Evolutionary conservation across 2,113 vertebrate species (phyloP).

Genomic region (Pachypanchax playfairii): DNA sequence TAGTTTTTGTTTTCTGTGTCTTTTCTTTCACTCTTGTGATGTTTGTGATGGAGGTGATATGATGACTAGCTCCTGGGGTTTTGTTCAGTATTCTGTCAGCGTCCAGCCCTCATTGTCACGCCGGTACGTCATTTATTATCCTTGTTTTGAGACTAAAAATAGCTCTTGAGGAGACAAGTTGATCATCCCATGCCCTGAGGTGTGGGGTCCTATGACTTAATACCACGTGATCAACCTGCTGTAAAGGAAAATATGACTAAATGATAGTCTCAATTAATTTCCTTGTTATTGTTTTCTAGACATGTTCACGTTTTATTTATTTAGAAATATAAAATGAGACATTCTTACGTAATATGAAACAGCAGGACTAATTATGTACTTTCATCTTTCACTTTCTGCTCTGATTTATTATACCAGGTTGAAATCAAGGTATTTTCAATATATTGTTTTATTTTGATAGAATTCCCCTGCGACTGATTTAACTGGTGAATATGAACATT

Average conservation of each 20-base stretch:
- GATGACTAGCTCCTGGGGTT: constrained; percentile 21
- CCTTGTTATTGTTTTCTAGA: constrained; percentile 4
- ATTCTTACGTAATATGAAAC: background rate
- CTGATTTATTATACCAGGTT: background rate
- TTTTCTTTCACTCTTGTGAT: too few species aligned
- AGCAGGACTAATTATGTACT: background rate
- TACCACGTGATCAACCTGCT: constrained; percentile 38
- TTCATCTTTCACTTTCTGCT: constrained; percentile 17
- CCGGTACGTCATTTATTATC: constrained; percentile 13
- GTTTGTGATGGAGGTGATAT: background rate
- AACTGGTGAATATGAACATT: too few species aligned
- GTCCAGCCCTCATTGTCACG: constrained; percentile 5
- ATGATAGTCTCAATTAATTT: constrained; percentile 13
- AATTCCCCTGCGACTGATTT: too few species aligned
- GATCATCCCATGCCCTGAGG: constrained; percentile 18
- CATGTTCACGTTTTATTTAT: background rate
- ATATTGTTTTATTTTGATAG: too few species aligned
- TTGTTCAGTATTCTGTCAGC: constrained; percentile 1
- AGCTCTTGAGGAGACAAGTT: constrained; percentile 13
- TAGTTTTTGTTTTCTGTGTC: too few species aligned
- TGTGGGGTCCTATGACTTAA: constrained; percentile 61
- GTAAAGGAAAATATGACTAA: constrained; percentile 9
- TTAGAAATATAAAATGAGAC: background rate
- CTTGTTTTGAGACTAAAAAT: constrained; percentile 45
- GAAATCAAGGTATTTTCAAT: constrained; percentile 15